A percentile compares a stretch with the other conserved stretches of the same genome.
phyloP scores from a whole-genome alignment of 2,113 vertebrate species.

The Pao palembangensis region DNA sequence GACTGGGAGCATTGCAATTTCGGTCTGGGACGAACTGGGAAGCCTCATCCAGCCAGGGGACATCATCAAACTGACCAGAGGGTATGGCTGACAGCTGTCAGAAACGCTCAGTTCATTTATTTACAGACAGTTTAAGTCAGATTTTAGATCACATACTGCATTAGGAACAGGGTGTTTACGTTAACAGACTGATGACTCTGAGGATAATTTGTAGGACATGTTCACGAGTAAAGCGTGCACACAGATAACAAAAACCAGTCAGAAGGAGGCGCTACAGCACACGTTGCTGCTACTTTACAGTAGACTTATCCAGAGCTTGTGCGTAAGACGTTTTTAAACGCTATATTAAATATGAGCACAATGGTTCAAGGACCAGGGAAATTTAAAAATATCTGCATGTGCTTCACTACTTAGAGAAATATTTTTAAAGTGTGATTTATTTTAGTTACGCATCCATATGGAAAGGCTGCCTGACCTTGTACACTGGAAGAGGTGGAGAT shows the following conservation, averaged over 20 bases:
- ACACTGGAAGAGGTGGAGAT: constrained; percentile 95
- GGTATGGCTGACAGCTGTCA: constrained; percentile 72
- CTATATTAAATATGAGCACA: too few species aligned
- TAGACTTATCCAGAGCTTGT: too few species aligned
- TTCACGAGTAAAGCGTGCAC: too few species aligned
- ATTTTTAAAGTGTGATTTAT: constrained; percentile 6
- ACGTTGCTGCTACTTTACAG: too few species aligned
- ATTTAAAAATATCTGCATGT: too few species aligned
- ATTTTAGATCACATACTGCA: background rate
- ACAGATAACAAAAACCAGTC: too few species aligned
- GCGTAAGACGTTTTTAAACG: too few species aligned
- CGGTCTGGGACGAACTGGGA: constrained; percentile 98
- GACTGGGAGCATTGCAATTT: constrained; percentile 96
- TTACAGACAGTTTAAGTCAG: background rate
- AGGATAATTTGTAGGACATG: too few species aligned
- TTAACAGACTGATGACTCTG: too few species aligned
- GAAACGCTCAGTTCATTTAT: background rate
- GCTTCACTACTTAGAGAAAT: background rate
- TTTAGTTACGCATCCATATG: constrained; percentile 93
- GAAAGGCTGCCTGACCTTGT: constrained; percentile 96
- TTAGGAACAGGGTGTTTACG: background rate
- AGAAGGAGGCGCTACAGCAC: too few species aligned
- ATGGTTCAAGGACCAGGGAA: too few species aligned
- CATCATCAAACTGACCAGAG: constrained; percentile 95
- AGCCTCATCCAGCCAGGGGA: constrained; percentile 94